Base-by-base conservation (phyloP, 2,888 invertebrate species). In the Pseudococcus viburni region DNA sequence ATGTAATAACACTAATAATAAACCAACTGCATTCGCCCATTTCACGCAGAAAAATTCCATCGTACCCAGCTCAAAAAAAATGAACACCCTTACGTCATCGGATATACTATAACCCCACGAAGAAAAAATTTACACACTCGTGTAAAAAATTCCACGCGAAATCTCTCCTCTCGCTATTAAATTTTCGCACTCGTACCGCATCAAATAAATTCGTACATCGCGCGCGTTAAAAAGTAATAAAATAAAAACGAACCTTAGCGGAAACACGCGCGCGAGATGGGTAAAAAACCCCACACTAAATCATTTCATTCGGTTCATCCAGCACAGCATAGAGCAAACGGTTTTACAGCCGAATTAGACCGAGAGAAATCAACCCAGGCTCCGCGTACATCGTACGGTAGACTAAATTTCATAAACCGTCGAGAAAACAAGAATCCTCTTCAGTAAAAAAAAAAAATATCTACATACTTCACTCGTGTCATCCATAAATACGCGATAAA, bases 171-270 rank as follows among this genome's bases (percentile, higher is more conserved):
- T 48, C 46, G 9, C 46, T 48, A 33, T 33, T 33, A 33, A 33
- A 33, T 33, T 33, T 33, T 33, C 26, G 46, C 46, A 48, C 55
- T 17, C 55, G 26, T 33, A 33, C 15, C 55, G 12, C 15, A 55
- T 55, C 55, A 17, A 17, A 55, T 55, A 17, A 17, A 55, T 55
- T 17, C 17, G 17, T 55, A 55, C 55, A 55, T 55, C 17, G 17
- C 17, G 55, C 55, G 55, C 55, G 55, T 55, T 55, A 55, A 55
- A 55, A 55, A 55, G 17, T 55, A 55, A 55, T 55, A 55, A 55
- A 55, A 55, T 55, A 55, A 55, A 55, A 55, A 55, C 55, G 55
- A 55, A 55, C 17, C 55, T 55, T 17, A 17, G 55, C 55, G 55
- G 55, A 55, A 55, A 55, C 55, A 55, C 12, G 55, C 11, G 55